These are phyloP conservation scores for Oryzias dopingdopingensis DNA, from an alignment of 2,797 vertebrate species.

Conservation along the genomic window DNA sequence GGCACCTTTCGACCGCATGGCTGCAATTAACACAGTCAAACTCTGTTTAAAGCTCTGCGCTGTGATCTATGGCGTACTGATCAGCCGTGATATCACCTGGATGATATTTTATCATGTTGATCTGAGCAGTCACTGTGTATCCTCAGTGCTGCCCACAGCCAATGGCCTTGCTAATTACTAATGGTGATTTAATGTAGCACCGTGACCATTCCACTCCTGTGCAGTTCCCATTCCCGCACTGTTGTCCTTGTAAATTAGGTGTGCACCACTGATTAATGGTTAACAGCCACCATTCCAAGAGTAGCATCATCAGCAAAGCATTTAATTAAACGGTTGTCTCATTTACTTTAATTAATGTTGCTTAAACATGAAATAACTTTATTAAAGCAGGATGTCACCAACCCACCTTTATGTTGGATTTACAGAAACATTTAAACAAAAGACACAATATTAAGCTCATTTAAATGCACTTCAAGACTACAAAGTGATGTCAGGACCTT, in stretches of 20 bases:
- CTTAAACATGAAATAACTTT: constrained; percentile 63
- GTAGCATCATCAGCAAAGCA: constrained; percentile 71
- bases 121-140: constrained; percentile 45
- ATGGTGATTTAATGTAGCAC: constrained; percentile 70
- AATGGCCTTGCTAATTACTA: constrained; percentile 68
- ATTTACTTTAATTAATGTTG: constrained; percentile 75
- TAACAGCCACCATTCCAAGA: constrained; percentile 69
- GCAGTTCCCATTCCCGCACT: constrained; percentile 55
- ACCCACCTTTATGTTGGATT: constrained; percentile 13
- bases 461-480: constrained; percentile 17
- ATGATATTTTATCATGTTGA: constrained; percentile 46
- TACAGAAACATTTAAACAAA: constrained; percentile 13
- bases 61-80: constrained; percentile 47
- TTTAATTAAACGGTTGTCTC: constrained; percentile 76
- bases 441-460: neutral
- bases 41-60: constrained; percentile 25
- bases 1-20: constrained; percentile 47
- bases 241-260: constrained; percentile 79
- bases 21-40: constrained; percentile 45
- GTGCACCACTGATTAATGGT: constrained; percentile 75
- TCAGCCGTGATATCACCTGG: constrained; percentile 41
- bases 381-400: constrained; percentile 59
- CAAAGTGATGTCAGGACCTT: neutral
- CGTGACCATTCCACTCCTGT: constrained; percentile 59
- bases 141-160: constrained; percentile 38